A percentile compares a stretch with the other conserved stretches of the same genome.
Evolutionary conservation across 92 coral and sea anemone genomes (phyloP).

Genomic region (Zoanthus solanderi): DNA sequence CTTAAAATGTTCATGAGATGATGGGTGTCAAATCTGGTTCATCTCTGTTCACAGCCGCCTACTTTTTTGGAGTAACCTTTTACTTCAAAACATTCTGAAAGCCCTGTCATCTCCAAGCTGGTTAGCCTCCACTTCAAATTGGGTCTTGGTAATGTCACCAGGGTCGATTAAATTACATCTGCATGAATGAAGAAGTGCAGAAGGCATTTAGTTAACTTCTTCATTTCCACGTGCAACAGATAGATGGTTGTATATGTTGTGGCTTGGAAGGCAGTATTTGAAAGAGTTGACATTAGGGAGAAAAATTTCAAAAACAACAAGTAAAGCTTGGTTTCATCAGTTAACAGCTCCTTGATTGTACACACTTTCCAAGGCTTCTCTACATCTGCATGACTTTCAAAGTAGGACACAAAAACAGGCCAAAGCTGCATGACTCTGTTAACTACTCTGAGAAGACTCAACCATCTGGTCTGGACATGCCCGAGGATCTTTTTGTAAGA

Average conservation of each 20-base stretch:
- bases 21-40: too few relatives aligned
- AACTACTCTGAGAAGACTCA: slow-evolving; percentile 20
- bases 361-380: slow-evolving; percentile 24
- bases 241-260: slow-evolving; percentile 40
- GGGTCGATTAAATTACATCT: slow-evolving; percentile 1
- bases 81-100: too few relatives aligned
- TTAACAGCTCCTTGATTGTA: slow-evolving; percentile 19
- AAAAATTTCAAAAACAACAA: slow-evolving; percentile 14
- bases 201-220: slow-evolving; percentile 34
- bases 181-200: slow-evolving; percentile 28
- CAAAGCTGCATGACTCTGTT: slow-evolving; percentile 22
- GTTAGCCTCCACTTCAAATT: not conserved
- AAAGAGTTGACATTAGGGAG: slow-evolving; percentile 28
- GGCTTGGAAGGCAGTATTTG: slow-evolving; percentile 48
- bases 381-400: slow-evolving; percentile 11
- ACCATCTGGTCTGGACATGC: slow-evolving; percentile 21
- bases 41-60: too few relatives aligned
- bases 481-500: slow-evolving; percentile 17
- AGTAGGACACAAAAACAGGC: slow-evolving; percentile 28
- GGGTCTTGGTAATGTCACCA: not conserved
- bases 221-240: slow-evolving; percentile 37
- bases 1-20: too few relatives aligned
- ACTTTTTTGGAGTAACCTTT: too few relatives aligned
- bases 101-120: not conserved
- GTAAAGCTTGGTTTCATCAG: slow-evolving; percentile 22